A percentile compares a stretch with the other conserved stretches of the same genome.
These are phyloP conservation scores for Alentia gelatinosa DNA, from an alignment of 2,888 invertebrate genomes.

Conservation along the genomic window DNA sequence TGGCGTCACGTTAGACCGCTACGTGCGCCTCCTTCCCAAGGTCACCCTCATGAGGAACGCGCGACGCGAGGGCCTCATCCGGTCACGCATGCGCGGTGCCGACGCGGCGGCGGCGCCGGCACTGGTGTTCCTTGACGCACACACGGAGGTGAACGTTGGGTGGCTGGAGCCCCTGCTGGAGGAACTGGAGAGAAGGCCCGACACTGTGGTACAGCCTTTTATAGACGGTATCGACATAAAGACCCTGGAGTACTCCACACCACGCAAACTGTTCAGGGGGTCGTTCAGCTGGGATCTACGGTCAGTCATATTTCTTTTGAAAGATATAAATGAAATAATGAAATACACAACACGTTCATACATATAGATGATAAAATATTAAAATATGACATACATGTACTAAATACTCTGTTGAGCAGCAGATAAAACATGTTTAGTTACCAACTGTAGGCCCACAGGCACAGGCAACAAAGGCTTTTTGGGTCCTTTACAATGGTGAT, in stretches of 20 bases:
- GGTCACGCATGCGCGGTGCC: slow-evolving; percentile 64
- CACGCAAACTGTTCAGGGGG: slow-evolving; percentile 62
- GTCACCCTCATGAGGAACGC: slow-evolving; percentile 64
- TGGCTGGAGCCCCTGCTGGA: slow-evolving; percentile 66
- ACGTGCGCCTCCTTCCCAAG: slow-evolving; percentile 63
- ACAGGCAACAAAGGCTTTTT: no score
- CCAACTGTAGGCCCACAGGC: no score
- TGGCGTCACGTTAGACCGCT: slow-evolving; percentile 59
- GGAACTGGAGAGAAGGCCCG: slow-evolving; percentile 62
- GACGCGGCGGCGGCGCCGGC: slow-evolving; percentile 58
- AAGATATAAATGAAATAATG: no score
- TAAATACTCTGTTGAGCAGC: no score
- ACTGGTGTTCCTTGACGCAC: slow-evolving; percentile 66
- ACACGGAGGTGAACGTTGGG: slow-evolving; percentile 64
- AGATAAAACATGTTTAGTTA: no score
- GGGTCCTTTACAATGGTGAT: no score
- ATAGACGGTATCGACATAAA: slow-evolving; percentile 66
- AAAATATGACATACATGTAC: no score
- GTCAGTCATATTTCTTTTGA: no score
- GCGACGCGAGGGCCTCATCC: slow-evolving; percentile 62
- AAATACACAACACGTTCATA: no score
- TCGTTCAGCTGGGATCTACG: slow-evolving; percentile 67
- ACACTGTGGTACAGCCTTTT: slow-evolving; percentile 67
- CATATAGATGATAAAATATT: no score
- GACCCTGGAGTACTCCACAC: slow-evolving; percentile 62